phyloP scores from a whole-genome alignment of 2,888 invertebrate genomes.

The Biston stratarius region DNA sequence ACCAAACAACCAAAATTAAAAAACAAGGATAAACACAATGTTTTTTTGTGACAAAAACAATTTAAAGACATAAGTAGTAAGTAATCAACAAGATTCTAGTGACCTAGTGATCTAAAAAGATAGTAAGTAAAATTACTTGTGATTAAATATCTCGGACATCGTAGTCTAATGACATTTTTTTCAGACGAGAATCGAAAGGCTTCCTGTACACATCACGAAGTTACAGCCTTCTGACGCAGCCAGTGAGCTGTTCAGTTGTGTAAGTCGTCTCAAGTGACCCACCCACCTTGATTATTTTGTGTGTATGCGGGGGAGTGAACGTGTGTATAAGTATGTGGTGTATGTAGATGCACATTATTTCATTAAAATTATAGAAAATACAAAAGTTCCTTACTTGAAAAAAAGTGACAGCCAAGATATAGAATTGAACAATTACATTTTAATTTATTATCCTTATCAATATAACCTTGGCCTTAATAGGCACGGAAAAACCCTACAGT shows the following conservation, averaged over 20 bases:
- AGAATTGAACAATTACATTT: slow-evolving; percentile 10
- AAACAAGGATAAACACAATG: background rate
- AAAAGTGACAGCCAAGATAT: slow-evolving; percentile 5
- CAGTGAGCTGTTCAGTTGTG: too few species aligned
- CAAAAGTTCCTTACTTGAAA: too few species aligned
- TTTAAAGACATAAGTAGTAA: background rate
- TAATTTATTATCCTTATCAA: slow-evolving; percentile 17
- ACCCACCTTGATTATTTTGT: too few species aligned
- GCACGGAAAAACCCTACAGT: slow-evolving; percentile 40
- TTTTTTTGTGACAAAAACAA: background rate
- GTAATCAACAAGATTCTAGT: background rate
- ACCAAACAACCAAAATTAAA: too few species aligned
- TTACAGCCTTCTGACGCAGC: too few species aligned
- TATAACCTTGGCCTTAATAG: slow-evolving; percentile 41
- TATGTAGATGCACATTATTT: too few species aligned
- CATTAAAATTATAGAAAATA: too few species aligned
- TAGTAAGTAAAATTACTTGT: slow-evolving; percentile 8
- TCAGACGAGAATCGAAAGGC: background rate
- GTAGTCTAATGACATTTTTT: slow-evolving; percentile 7
- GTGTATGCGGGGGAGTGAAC: too few species aligned
- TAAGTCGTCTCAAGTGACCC: too few species aligned
- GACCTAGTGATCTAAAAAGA: slow-evolving; percentile 16
- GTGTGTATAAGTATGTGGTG: too few species aligned
- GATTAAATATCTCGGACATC: slow-evolving; percentile 12
- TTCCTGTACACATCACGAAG: background rate